These are phyloP conservation scores for Delichon dasypus DNA, from an alignment of 2,797 vertebrate species.

Conservation along the genomic window DNA sequence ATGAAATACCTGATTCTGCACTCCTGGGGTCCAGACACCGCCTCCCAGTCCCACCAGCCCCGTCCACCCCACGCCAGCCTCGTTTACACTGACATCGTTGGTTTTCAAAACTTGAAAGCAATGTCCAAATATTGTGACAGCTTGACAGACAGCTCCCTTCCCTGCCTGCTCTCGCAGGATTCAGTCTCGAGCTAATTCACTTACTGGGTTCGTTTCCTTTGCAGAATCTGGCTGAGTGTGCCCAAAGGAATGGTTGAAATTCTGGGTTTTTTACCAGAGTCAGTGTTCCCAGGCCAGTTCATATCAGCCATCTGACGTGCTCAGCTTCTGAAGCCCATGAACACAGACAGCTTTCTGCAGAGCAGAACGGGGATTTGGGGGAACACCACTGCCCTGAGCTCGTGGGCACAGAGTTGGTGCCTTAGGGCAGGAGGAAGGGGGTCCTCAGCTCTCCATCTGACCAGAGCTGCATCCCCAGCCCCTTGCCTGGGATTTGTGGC, in stretches of 20 bases:
- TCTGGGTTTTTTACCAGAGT: neutral
- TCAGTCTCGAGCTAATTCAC: neutral
- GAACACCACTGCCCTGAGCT: neutral
- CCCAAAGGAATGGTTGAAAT: neutral
- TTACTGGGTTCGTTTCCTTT: neutral
- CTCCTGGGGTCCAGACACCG: neutral
- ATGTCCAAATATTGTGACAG: neutral
- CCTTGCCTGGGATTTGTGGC: neutral
- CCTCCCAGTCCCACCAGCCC: neutral
- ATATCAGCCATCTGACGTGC: rapidly evolving
- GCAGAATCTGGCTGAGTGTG: neutral
- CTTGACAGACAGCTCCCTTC: neutral
- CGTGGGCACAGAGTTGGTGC: rapidly evolving
- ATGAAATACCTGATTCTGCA: rapidly evolving
- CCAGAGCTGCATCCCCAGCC: neutral
- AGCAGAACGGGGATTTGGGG: neutral
- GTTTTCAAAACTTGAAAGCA: neutral
- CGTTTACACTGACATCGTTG: rapidly evolving
- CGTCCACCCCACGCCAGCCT: neutral
- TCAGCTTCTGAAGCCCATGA: neutral
- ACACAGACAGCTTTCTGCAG: neutral
- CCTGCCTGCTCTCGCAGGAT: neutral
- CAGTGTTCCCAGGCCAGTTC: rapidly evolving
- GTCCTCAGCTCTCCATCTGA: rapidly evolving
- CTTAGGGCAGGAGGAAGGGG: neutral